Conservation (phyloP, 2,888 invertebrate species). For the Parochlus steinenii region DNA sequence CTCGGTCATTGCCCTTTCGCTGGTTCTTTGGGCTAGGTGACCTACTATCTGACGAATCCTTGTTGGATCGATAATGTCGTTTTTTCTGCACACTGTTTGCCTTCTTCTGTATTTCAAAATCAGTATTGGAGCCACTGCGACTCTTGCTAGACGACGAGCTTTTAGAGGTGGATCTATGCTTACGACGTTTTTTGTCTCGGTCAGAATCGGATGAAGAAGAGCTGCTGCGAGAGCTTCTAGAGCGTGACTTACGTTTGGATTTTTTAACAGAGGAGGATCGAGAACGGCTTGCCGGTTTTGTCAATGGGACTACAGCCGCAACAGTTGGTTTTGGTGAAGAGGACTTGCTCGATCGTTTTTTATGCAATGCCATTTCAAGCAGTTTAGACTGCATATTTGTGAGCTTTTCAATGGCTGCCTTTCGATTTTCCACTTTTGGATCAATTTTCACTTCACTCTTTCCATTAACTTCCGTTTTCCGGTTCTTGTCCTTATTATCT, state of each 20-base stretch:
- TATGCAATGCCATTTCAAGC: slow-evolving; percentile 41
- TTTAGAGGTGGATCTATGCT: slow-evolving; percentile 7
- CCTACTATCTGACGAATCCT: slow-evolving; percentile 38
- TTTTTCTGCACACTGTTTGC: slow-evolving; percentile 72
- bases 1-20: not conserved
- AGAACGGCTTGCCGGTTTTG: not conserved
- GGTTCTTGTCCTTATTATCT: slow-evolving; percentile 26
- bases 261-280: slow-evolving; percentile 17
- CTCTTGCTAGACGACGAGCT: slow-evolving; percentile 5
- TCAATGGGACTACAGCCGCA: not conserved
- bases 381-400: slow-evolving; percentile 44
- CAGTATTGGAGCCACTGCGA: slow-evolving; percentile 17
- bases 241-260: slow-evolving; percentile 17
- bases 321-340: not conserved
- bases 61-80: slow-evolving; percentile 73
- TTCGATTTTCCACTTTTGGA: slow-evolving; percentile 20
- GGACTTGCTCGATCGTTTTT: slow-evolving; percentile 3
- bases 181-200: slow-evolving; percentile 21
- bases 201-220: slow-evolving; percentile 18
- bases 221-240: slow-evolving; percentile 20
- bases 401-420: slow-evolving; percentile 23
- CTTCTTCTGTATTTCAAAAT: slow-evolving; percentile 58
- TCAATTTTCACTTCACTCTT: slow-evolving; percentile 19
- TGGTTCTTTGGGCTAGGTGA: not conserved
- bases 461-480: slow-evolving; percentile 26